These are phyloP conservation scores for Drosophila bipectinata DNA, from an alignment of 1,140 invertebrate species.

Conservation along the genomic window DNA sequence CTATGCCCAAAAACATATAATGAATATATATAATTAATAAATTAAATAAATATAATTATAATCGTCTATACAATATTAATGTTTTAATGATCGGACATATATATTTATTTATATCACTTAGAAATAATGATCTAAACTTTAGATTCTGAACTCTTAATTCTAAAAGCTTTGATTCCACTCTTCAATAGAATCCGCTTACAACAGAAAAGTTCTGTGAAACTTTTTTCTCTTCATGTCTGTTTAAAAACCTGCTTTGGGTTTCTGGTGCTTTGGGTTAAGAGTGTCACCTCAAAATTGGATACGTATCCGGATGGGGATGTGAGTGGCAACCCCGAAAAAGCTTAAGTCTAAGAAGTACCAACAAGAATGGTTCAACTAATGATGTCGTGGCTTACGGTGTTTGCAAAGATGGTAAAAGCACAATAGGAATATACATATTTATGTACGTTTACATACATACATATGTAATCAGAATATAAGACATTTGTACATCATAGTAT, in stretches of 20 bases:
- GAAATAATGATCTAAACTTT: too few relatives aligned
- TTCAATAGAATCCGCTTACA: background rate
- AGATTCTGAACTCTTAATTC: too few relatives aligned
- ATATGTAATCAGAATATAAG: background rate
- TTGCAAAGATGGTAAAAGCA: conserved; percentile 25
- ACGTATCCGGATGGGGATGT: background rate
- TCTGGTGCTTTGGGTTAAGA: too few relatives aligned
- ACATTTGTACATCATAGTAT: background rate
- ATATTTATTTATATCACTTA: too few relatives aligned
- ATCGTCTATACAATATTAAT: too few relatives aligned
- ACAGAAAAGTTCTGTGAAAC: background rate
- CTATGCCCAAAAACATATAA: too few relatives aligned
- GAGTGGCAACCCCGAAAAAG: conserved; percentile 54
- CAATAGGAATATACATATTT: conserved; percentile 3
- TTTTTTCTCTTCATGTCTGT: background rate
- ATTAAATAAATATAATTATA: too few relatives aligned
- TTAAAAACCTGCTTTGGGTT: background rate
- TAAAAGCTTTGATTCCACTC: background rate
- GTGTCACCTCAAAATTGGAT: too few relatives aligned
- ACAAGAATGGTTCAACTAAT: conserved; percentile 60
- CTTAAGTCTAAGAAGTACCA: conserved; percentile 66
- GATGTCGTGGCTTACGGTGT: conserved; percentile 46
- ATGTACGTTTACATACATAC: background rate
- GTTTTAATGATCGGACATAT: too few relatives aligned
- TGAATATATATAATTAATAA: too few relatives aligned